Percentiles rank a stretch among this genome's conserved stretches.
These are phyloP conservation scores for Drosophila siamana DNA, from an alignment of 2,888 invertebrate species.

Conservation along the genomic window DNA sequence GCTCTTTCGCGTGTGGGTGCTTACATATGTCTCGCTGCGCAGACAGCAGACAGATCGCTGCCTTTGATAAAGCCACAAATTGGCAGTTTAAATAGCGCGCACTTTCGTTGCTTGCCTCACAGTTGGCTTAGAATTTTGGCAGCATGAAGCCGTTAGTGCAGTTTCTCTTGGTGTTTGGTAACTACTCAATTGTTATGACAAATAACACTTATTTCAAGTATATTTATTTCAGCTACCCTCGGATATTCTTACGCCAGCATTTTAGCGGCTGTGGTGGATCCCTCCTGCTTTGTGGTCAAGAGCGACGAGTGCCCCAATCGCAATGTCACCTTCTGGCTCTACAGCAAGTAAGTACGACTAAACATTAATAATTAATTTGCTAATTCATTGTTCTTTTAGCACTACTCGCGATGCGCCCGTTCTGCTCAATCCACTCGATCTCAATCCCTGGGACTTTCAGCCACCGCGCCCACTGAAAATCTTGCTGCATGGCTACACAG, in stretches of 20 bases:
- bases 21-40: slow-evolving; percentile 48
- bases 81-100: slow-evolving; percentile 59
- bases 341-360: slow-evolving; percentile 86
- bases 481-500: slow-evolving; percentile 89
- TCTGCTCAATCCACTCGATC: slow-evolving; percentile 84
- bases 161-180: slow-evolving; percentile 53
- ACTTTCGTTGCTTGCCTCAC: slow-evolving; percentile 49
- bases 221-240: slow-evolving; percentile 31
- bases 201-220: neutral
- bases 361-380: neutral
- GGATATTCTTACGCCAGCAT: slow-evolving; percentile 52
- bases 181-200: neutral
- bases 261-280: slow-evolving; percentile 66
- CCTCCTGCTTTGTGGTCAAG: slow-evolving; percentile 58
- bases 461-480: slow-evolving; percentile 86
- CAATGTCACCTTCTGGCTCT: slow-evolving; percentile 88
- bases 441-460: slow-evolving; percentile 71
- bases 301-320: slow-evolving; percentile 86
- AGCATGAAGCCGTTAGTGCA: slow-evolving; percentile 44
- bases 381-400: slow-evolving; percentile 34
- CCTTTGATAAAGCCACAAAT: slow-evolving; percentile 48
- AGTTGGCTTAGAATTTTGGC: slow-evolving; percentile 54
- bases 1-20: slow-evolving; percentile 60
- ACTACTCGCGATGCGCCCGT: slow-evolving; percentile 85
- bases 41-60: slow-evolving; percentile 40